A percentile compares a stretch with the other conserved stretches of the same genome.
phyloP scores from a whole-genome alignment of 2,113 vertebrate genomes.

The Hydrolagus affinis region DNA sequence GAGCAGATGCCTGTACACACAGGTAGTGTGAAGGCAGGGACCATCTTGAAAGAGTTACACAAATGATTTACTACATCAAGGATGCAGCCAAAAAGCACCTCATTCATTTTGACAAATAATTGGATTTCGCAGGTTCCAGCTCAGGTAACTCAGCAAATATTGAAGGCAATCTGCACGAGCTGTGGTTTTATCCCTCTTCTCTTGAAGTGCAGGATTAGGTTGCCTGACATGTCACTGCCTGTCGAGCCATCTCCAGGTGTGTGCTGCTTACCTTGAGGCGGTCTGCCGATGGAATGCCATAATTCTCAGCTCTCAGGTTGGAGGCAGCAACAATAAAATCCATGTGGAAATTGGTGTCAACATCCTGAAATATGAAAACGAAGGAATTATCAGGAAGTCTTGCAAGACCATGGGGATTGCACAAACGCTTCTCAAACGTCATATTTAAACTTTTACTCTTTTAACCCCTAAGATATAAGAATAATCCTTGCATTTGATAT shows the following conservation, averaged over 20 bases:
- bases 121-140: background rate
- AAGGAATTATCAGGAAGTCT: too few species aligned
- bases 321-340: slow-evolving; percentile 72
- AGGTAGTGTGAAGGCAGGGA: slow-evolving; percentile 6
- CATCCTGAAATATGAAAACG: slow-evolving; percentile 54
- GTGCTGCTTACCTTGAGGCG: slow-evolving; percentile 50
- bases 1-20: background rate
- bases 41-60: background rate
- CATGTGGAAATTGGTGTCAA: slow-evolving; percentile 65
- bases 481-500: too few species aligned
- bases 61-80: background rate
- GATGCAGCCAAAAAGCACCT: background rate
- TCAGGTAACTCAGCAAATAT: background rate
- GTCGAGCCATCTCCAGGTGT: slow-evolving; percentile 33
- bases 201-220: background rate
- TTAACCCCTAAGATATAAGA: too few species aligned
- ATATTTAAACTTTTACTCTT: too few species aligned
- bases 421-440: too few species aligned
- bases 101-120: background rate
- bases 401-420: too few species aligned
- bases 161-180: background rate
- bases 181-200: background rate
- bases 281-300: slow-evolving; percentile 61
- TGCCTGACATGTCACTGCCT: background rate
- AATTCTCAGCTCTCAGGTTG: slow-evolving; percentile 75